Base-by-base conservation (phyloP, 1,140 invertebrate genomes). In the Drosophila truncata region DNA sequence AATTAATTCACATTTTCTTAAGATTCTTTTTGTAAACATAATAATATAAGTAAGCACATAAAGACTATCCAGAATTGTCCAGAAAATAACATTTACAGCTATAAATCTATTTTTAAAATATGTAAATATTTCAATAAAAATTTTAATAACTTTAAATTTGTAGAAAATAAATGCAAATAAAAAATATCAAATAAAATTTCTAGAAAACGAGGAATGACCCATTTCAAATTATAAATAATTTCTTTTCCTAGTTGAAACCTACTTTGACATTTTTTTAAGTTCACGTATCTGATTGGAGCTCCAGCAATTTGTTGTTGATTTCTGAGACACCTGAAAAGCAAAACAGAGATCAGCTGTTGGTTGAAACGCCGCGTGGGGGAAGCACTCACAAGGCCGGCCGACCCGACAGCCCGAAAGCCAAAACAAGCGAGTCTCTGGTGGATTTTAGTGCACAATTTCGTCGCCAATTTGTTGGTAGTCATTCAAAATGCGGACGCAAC, bases 281-380 rank as follows among this genome's bases (percentile, higher is more conserved):
- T 20, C 14, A 23, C 50, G 50, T 16, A 35, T 54, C 31, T 35
- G 50, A 35, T 35, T 23, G 31, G 4, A 54, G 20, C 31, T 35
- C 50, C 50, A 16, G 20, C 14, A 16, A 16, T 35, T 54, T 54
- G 50, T 54, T 50, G n/a, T 50, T 50, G 47, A 25, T 35, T 23
- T 35, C 31, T 23, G 31, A 35, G 50, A 35, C 31, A 35, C 50
- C 50, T 54, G 50, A 54, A 54, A 54, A 35, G 8, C 50, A 54
- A 54, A 54, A 54, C 50, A 54, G 1, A 52, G 50, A 54, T 54
- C 50, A 54, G 50, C 50, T 54, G 50, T 16, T 54, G 31, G 18
- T 11, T 16, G 14, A 10, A 23, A 16, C 13, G 18, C 18, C 31
- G 50, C 50, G 50, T 54, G 50, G 31, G 25, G 20, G 2, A 33